A percentile compares a stretch with the other conserved stretches of the same genome.
Conservation (phyloP, 2,888 invertebrate species). For the Thelaira solivaga region DNA sequence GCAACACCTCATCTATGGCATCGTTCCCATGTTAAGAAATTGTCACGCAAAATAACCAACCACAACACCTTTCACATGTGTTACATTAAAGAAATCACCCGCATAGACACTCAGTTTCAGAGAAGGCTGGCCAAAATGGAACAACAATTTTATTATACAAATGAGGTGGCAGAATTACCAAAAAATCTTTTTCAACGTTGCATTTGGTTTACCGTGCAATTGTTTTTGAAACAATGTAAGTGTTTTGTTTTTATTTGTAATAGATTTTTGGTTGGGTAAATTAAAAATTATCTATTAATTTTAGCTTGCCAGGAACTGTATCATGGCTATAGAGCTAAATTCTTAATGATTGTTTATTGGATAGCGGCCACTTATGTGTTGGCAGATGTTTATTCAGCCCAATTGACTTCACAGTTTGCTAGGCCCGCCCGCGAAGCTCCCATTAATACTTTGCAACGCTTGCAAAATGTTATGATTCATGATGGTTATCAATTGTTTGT, state of each 20-base stretch:
- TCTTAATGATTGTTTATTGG: slow-evolving; percentile 84
- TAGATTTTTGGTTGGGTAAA: too few relatives aligned
- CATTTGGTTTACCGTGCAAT: slow-evolving; percentile 85
- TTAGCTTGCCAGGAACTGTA: slow-evolving; percentile 78
- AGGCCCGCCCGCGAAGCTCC: slow-evolving; percentile 84
- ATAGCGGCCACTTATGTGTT: slow-evolving; percentile 87
- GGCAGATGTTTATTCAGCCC: slow-evolving; percentile 88
- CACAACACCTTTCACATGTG: slow-evolving; percentile 66
- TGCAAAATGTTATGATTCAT: slow-evolving; percentile 83
- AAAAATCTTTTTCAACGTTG: slow-evolving; percentile 80
- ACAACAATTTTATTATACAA: neutral
- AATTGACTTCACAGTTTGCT: slow-evolving; percentile 85
- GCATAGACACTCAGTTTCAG: slow-evolving; percentile 55
- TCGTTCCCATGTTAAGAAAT: neutral
- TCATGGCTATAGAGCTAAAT: slow-evolving; percentile 82
- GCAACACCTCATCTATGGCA: slow-evolving; percentile 79
- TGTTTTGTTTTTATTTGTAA: slow-evolving; percentile 61
- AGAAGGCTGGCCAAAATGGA: slow-evolving; percentile 49
- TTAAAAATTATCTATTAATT: too few relatives aligned
- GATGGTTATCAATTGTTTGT: slow-evolving; percentile 83
- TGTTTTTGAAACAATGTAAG: slow-evolving; percentile 85
- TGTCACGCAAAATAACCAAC: slow-evolving; percentile 47
- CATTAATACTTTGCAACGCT: slow-evolving; percentile 81
- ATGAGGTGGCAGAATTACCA: slow-evolving; percentile 62
- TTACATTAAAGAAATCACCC: slow-evolving; percentile 74